Conservation (phyloP, 1,140 invertebrate species). For the Oryzaephilus surinamensis region DNA sequence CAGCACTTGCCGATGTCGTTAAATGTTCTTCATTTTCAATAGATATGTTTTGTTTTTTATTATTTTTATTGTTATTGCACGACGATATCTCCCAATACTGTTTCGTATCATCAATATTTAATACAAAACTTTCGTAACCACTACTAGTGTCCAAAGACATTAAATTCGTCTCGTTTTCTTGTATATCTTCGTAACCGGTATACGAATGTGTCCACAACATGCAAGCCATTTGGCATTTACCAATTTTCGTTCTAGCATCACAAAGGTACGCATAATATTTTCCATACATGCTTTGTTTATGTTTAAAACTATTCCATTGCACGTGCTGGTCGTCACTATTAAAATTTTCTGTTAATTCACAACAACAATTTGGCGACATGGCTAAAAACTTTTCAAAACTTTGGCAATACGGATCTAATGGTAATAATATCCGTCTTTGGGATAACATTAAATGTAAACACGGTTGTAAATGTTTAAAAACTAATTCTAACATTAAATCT, state of each 20-base stretch:
- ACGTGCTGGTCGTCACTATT: no score
- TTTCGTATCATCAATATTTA: conserved; percentile 33
- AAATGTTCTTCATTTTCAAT: conserved; percentile 17
- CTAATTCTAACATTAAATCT: conserved; percentile 89
- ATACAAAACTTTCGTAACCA: conserved; percentile 72
- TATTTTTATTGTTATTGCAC: conserved; percentile 18
- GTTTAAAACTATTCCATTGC: no score
- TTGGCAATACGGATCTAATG: conserved; percentile 70
- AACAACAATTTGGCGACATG: conserved; percentile 59
- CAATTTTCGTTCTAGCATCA: conserved; percentile 68
- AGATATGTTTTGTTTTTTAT: conserved; percentile 11
- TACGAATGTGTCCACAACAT: conserved; percentile 66
- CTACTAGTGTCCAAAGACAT: conserved; percentile 70
- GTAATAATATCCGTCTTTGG: conserved; percentile 59
- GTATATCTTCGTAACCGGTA: conserved; percentile 39
- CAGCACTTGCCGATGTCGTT: conserved; percentile 37
- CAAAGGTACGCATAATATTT: conserved; percentile 75
- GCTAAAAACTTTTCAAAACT: conserved; percentile 75
- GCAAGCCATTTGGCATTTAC: conserved; percentile 60
- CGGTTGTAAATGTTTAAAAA: conserved; percentile 77
- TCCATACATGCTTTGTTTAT: conserved; percentile 54
- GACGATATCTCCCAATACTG: conserved; percentile 36
- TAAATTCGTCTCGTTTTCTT: conserved; percentile 41
- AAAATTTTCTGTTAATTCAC: conserved; percentile 27
- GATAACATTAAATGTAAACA: conserved; percentile 87